Percentiles rank a stretch among this genome's conserved stretches.
Conservation (phyloP, 1,140 invertebrate genomes). For the Portunus trituberculatus region DNA sequence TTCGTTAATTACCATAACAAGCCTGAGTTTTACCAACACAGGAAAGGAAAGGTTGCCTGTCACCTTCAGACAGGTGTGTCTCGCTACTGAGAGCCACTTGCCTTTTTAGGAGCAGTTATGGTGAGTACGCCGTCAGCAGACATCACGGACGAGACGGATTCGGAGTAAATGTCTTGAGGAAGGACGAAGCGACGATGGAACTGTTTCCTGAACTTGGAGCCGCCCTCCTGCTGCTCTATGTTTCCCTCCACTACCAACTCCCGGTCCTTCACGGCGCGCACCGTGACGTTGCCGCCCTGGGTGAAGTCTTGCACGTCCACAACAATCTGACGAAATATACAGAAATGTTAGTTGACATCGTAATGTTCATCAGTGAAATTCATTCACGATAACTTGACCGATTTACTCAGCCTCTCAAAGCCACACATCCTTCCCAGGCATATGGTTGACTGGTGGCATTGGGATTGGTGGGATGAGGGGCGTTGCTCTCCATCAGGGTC, state of each 20-base stretch:
- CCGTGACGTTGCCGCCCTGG: constrained; percentile 58
- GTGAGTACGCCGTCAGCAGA: constrained; percentile 89
- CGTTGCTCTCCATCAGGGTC: no score
- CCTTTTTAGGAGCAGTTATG: constrained; percentile 84
- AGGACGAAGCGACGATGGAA: constrained; percentile 87
- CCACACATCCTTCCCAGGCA: no score
- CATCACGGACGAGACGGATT: constrained; percentile 86
- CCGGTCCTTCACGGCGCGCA: constrained; percentile 46
- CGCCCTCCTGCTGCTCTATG: constrained; percentile 57
- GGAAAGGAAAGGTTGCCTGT: background rate
- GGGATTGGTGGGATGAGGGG: no score
- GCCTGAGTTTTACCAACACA: background rate
- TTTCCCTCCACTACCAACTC: constrained; percentile 66
- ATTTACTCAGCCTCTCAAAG: no score
- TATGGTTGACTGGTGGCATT: no score
- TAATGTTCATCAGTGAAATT: background rate
- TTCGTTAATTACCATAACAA: background rate
- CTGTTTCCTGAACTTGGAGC: constrained; percentile 82
- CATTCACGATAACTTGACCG: no score
- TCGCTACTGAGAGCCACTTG: background rate
- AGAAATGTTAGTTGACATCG: background rate
- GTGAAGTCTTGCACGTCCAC: constrained; percentile 69
- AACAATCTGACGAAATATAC: constrained; percentile 46
- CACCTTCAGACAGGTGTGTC: background rate
- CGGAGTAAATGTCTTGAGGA: constrained; percentile 84